Evolutionary conservation across 2,113 vertebrate genomes (phyloP), one percentile per base, ranked within the genome.

Genomic region (Poeciliopsis retropinna): DNA sequence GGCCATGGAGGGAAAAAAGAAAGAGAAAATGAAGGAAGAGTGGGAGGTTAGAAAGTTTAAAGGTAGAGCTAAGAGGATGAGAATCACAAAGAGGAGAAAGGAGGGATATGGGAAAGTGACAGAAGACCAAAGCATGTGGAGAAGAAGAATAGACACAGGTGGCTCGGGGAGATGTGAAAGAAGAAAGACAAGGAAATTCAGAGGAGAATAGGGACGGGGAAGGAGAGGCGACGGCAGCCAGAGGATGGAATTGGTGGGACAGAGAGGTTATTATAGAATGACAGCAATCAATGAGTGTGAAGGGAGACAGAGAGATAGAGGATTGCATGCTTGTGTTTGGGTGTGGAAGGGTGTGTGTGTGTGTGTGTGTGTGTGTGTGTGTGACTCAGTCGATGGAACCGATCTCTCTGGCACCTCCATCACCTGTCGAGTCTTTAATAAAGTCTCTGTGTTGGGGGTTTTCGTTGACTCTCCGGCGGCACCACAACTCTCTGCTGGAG

Each of bases 361-460:
- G 72, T 70, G 29, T 51, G 41, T 14, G 14, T 3, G 14, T 30
- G 63, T 51, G 61, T 72, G 29, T 62, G 57, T 66, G 51, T 71
- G 44, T 51, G 8, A 63, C 37, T 73, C 6, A 57, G 72, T 67
- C 32, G 13, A 84, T 80, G 82, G 51, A 81, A 44, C 57, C 75
- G 68, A 34, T 82, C 81, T 86, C 76, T 78, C 31, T 60, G 22
- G 65, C 68, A 84, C 64, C 80, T 73, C 72, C 10, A 25, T 85
- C 86, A 91, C 80, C 84, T 90, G 89, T 87, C 75, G 77, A 64
- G 80, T 87, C 81, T 89, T 85, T 90, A 87, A 91, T 92, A 88
- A 91, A 90, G 82, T 84, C 77, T 76, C 77, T 51, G 37, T 82
- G 86, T 79, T 39, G 80, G 80, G 70, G 64, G 83, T 77, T 72